Conservation (phyloP, 92 coral and sea anemone species). For the Phymanthus crucifer region DNA sequence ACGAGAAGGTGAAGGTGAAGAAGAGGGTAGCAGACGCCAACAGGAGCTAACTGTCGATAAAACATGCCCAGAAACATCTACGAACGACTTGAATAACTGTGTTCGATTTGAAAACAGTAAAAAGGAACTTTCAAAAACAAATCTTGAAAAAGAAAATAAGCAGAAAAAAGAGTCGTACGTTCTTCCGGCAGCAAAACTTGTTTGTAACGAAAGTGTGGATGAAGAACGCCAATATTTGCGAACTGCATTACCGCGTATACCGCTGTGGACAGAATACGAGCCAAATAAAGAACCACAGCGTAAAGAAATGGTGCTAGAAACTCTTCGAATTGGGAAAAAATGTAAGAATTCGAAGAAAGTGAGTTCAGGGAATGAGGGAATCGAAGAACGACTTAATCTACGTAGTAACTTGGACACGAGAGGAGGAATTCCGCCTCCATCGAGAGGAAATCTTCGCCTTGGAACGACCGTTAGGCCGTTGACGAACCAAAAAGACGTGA, state of each 20-base stretch:
- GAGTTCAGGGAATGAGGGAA: constrained; percentile 4
- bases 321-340: constrained; percentile 41
- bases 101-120: neutral
- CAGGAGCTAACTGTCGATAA: neutral
- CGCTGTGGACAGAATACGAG: constrained; percentile 31
- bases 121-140: neutral
- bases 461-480: constrained; percentile 59
- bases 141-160: neutral
- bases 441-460: constrained; percentile 57
- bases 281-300: neutral
- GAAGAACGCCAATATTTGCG: neutral
- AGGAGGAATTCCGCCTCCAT: constrained; percentile 20
- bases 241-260: constrained; percentile 24
- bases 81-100: neutral
- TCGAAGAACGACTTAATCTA: constrained; percentile 37
- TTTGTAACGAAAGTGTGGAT: constrained; percentile 14
- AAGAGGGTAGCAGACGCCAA: neutral
- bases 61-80: neutral
- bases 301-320: constrained; percentile 27
- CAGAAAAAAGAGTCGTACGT: constrained; percentile 12
- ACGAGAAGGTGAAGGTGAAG: neutral
- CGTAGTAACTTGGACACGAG: constrained; percentile 30
- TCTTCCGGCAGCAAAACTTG: constrained; percentile 35
- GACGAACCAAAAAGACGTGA: constrained; percentile 27
- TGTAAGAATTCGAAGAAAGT: constrained; percentile 13